Percentiles rank a stretch among this genome's conserved stretches.
phyloP scores from a whole-genome alignment of 2,797 vertebrate genomes.

The Tamandua tetradactyla region DNA sequence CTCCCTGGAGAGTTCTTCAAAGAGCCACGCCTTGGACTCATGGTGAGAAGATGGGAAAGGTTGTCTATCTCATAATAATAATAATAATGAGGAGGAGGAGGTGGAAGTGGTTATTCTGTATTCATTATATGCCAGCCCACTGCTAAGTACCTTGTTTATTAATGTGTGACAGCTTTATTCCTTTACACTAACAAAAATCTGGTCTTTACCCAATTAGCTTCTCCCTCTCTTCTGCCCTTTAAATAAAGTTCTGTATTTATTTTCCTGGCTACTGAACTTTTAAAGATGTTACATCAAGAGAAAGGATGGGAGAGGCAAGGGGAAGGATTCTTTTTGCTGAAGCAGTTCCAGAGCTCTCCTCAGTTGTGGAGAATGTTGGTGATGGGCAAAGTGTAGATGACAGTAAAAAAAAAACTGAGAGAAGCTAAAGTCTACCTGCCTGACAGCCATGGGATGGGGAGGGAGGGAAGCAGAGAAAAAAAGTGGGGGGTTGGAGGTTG shows the following conservation, averaged over 20 bases:
- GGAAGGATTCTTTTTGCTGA: neutral
- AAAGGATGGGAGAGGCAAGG: neutral
- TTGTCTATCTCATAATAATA: neutral
- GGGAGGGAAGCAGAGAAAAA: constrained; percentile 7
- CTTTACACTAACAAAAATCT: neutral
- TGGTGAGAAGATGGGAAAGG: neutral
- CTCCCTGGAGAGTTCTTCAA: neutral
- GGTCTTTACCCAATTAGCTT: neutral
- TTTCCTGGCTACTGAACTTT: constrained; percentile 3
- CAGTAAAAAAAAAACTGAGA: neutral
- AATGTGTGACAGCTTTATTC: neutral
- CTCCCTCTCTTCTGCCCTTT: neutral
- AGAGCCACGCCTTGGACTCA: neutral
- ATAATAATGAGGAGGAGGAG: neutral
- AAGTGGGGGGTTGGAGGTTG: neutral
- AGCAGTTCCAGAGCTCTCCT: neutral
- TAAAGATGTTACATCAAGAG: neutral
- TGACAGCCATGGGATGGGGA: neutral
- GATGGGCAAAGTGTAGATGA: neutral
- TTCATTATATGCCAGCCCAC: neutral
- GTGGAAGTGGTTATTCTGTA: neutral
- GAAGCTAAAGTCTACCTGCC: neutral
- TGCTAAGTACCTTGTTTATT: neutral
- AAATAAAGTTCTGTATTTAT: neutral
- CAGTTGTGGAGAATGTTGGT: neutral